Evolutionary conservation across 2,888 invertebrate genomes (phyloP).

Genomic region (Philopedon plagiatum): DNA sequence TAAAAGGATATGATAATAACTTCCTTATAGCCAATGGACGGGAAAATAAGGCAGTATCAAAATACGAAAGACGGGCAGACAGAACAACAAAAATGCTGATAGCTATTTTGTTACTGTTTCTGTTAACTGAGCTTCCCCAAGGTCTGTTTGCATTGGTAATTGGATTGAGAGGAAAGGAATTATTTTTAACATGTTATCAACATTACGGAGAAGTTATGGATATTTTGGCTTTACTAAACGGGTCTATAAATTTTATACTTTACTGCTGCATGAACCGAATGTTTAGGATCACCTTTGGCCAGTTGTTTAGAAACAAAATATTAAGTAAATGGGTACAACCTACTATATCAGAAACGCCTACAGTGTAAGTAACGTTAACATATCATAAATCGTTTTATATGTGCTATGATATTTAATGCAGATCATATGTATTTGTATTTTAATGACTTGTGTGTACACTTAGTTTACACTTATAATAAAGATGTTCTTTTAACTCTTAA

Average conservation of each 20-base stretch:
- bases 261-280: constrained; percentile 96
- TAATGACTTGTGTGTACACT: too few species aligned
- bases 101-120: constrained; percentile 87
- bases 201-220: constrained; percentile 91
- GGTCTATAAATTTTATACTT: constrained; percentile 93
- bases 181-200: constrained; percentile 86
- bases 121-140: constrained; percentile 89
- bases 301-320: constrained; percentile 78
- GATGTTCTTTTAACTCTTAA: too few species aligned
- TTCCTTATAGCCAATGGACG: constrained; percentile 16
- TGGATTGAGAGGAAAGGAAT: constrained; percentile 77
- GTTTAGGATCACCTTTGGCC: constrained; percentile 86
- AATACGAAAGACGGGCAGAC: constrained; percentile 83
- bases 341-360: constrained; percentile 76
- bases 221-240: constrained; percentile 89
- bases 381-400: neutral
- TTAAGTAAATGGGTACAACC: constrained; percentile 74
- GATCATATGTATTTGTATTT: neutral
- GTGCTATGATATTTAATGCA: too few species aligned
- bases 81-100: constrained; percentile 92
- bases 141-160: constrained; percentile 75
- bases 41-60: constrained; percentile 62
- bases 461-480: too few species aligned
- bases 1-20: constrained; percentile 74
- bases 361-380: constrained; percentile 79